Conservation (phyloP, 2,113 vertebrate species). For the Ibidorhyncha struthersii region DNA sequence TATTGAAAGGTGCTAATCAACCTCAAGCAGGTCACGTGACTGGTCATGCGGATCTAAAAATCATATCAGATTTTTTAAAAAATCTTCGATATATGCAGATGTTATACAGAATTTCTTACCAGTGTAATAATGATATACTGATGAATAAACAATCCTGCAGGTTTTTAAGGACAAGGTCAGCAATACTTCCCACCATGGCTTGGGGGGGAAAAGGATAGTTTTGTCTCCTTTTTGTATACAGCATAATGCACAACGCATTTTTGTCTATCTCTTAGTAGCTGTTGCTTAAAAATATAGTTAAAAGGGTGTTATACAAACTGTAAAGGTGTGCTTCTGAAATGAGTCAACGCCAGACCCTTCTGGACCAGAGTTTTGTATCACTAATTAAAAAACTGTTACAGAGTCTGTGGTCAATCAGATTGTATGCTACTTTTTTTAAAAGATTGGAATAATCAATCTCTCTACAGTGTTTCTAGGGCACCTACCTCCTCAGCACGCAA, state of each 20-base stretch:
- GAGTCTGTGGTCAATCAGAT: slow-evolving; percentile 69
- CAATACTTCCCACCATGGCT: slow-evolving; percentile 90
- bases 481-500: slow-evolving; percentile 35
- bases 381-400: slow-evolving; percentile 69
- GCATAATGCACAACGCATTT: slow-evolving; percentile 79
- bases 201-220: slow-evolving; percentile 85
- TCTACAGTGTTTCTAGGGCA: slow-evolving; percentile 47
- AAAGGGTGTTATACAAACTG: slow-evolving; percentile 75
- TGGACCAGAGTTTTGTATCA: slow-evolving; percentile 61
- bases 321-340: slow-evolving; percentile 72
- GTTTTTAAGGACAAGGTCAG: slow-evolving; percentile 97
- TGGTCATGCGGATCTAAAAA: slow-evolving; percentile 99
- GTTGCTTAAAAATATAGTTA: slow-evolving; percentile 72
- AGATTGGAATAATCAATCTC: slow-evolving; percentile 2
- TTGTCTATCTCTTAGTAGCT: slow-evolving; percentile 77
- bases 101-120: slow-evolving; percentile 98
- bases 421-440: not conserved
- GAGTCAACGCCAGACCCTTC: slow-evolving; percentile 64
- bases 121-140: slow-evolving; percentile 91
- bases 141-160: slow-evolving; percentile 90
- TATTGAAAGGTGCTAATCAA: slow-evolving; percentile 98
- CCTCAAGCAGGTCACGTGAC: slow-evolving; percentile 97
- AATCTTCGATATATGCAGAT: slow-evolving; percentile 99
- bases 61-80: slow-evolving; percentile 94
- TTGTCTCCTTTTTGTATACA: slow-evolving; percentile 83